Base-by-base conservation (phyloP, 2,888 invertebrate species). In the Prostheceraeus crozeri region DNA sequence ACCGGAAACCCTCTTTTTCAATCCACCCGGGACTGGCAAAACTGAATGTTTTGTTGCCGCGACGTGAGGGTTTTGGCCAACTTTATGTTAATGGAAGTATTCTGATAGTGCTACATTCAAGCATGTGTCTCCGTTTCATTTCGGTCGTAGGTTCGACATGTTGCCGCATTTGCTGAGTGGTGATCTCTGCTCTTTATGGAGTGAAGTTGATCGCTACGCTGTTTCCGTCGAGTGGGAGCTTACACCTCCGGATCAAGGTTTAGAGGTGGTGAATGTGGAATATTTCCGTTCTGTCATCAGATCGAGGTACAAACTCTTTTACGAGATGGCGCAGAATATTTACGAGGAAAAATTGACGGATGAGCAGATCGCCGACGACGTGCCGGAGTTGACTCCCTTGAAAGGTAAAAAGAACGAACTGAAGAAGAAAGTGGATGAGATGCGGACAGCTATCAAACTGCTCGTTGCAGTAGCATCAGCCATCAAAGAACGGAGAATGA, bases 181-280 rank as follows among this genome's bases (percentile, higher is more conserved):
- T 23, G 68, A 75, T 62, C 62, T 75, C 25, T 75, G 74, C 55
- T 75, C 75, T 2, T 65, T 75, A 14, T 62, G 70, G 33, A 71
- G 72, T 60, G 69, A 67, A 23, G 72, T 71, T 1, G 72, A 73
- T 63, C 69, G 72, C 71, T 72, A 60, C 23, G 74, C 75, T 19
- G 71, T 76, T 36, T 72, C 72, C 67, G 74, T 75, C 6, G 65
- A 74, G 14, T 75, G 74, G 74, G 69, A 70, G 56, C 61, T 75
- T 35, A 68, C 69, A 27, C 61, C 67, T 2, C n/a, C n/a, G n/a
- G n/a, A n/a, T n/a, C 27, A 51, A 27, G 63, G 65, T 19, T 70
- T 65, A 62, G 67, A 71, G 46, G 70, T 74, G 1, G 48, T 65
- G 1, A 57, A 67, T 61, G 69, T 70, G 1, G 69, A 69, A 68